A percentile compares a stretch with the other conserved stretches of the same genome.
Conservation (phyloP, 2,113 vertebrate species). For the Oenanthe oenanthe region DNA sequence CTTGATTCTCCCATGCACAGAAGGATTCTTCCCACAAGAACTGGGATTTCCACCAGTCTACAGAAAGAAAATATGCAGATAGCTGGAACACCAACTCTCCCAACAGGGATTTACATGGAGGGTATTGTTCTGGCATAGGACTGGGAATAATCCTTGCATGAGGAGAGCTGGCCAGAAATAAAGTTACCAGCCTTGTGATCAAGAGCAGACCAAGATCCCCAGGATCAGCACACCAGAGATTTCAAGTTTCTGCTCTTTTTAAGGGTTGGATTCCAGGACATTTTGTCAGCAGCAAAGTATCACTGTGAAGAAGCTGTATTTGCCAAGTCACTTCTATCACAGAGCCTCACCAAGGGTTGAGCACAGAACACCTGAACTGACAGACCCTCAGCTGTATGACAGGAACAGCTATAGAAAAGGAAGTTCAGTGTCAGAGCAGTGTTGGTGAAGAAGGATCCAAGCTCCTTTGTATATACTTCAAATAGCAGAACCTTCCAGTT, state of each 20-base stretch:
- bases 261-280: not conserved
- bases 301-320: not conserved
- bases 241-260: not conserved
- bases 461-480: not conserved
- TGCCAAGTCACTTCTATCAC: not conserved
- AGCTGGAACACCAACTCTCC: not conserved
- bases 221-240: not conserved
- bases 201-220: not conserved
- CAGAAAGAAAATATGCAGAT: not conserved
- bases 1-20: rapidly evolving
- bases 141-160: not conserved
- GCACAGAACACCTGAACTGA: not conserved
- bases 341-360: not conserved
- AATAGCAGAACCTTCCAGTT: not conserved
- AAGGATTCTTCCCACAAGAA: not conserved
- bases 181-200: not conserved
- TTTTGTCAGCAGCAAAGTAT: not conserved
- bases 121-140: not conserved
- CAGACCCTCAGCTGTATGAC: not conserved
- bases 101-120: not conserved
- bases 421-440: not conserved
- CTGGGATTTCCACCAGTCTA: not conserved
- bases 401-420: not conserved
- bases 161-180: not conserved
- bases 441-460: not conserved